A percentile compares a stretch with the other conserved stretches of the same genome.
phyloP scores from a whole-genome alignment of 23 tunicate species.

The Ascidia mentula region DNA sequence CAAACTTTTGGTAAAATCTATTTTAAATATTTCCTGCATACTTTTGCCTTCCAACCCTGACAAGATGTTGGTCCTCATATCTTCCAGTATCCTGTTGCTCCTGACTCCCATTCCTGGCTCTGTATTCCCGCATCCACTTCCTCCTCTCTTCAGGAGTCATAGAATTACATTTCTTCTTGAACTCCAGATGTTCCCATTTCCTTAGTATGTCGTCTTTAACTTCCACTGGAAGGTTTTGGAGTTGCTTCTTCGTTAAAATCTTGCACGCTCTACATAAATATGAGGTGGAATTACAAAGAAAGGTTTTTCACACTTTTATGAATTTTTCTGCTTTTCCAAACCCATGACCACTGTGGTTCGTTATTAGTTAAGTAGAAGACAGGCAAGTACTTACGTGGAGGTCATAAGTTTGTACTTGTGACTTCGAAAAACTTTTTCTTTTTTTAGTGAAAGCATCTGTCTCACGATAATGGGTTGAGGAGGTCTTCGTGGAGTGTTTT shows the following conservation, averaged over 20 bases:
- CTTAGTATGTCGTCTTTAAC: conserved; percentile 49
- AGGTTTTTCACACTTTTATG: no score
- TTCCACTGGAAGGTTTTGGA: conserved; percentile 53
- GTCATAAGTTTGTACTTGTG: conserved; percentile 56
- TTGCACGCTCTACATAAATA: conserved; percentile 65
- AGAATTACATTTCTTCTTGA: conserved; percentile 28
- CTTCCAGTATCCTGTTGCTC: conserved; percentile 25
- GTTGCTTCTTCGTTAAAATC: conserved; percentile 53
- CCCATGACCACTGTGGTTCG: no score
- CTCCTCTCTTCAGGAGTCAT: conserved; percentile 64
- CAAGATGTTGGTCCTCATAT: conserved; percentile 63
- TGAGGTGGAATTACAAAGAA: no score
- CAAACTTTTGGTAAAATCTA: no score
- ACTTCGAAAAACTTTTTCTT: conserved; percentile 51
- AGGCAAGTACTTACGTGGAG: conserved; percentile 38
- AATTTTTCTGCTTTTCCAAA: no score
- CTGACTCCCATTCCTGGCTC: conserved; percentile 21
- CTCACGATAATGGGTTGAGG: conserved; percentile 58
- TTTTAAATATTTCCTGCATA: background rate
- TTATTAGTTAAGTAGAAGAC: no score
- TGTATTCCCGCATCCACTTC: conserved; percentile 17
- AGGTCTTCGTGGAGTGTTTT: conserved; percentile 39
- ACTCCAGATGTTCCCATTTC: conserved; percentile 45
- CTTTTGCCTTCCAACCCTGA: conserved; percentile 6
- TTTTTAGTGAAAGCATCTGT: conserved; percentile 48